Conservation (phyloP, 1,140 invertebrate genomes). For the Uloborus diversus region DNA sequence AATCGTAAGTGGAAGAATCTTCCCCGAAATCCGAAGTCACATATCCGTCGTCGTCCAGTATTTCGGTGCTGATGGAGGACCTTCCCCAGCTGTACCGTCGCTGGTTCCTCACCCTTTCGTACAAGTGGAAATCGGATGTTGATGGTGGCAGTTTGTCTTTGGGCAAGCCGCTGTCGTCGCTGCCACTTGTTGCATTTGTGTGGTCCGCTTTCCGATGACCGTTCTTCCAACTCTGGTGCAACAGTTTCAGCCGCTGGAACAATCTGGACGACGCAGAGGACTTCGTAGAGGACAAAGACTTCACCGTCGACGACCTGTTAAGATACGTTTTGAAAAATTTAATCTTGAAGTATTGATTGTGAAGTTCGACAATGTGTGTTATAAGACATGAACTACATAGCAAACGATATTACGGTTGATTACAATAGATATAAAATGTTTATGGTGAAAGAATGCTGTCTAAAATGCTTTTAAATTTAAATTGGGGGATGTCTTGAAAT, state of each 20-base stretch:
- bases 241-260: slow-evolving; percentile 35
- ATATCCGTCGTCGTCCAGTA: slow-evolving; percentile 53
- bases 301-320: slow-evolving; percentile 43
- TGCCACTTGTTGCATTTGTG: neutral
- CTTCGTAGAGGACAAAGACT: slow-evolving; percentile 48
- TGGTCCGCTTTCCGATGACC: neutral
- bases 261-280: slow-evolving; percentile 47
- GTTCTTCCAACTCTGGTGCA: slow-evolving; percentile 46
- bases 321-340: too few species aligned
- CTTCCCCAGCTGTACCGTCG: slow-evolving; percentile 28
- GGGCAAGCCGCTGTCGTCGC: slow-evolving; percentile 23
- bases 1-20: slow-evolving; percentile 44
- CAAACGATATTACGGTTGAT: neutral
- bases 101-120: slow-evolving; percentile 20
- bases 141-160: neutral
- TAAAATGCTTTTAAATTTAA: too few species aligned
- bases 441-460: too few species aligned
- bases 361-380: neutral
- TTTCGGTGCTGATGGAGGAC: slow-evolving; percentile 48
- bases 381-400: neutral
- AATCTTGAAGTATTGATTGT: neutral
- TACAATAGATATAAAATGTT: too few species aligned
- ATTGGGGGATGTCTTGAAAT: too few species aligned
- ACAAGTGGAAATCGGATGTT: slow-evolving; percentile 46
- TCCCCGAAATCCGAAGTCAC: slow-evolving; percentile 50